Evolutionary conservation across 2,113 vertebrate species (phyloP), one percentile per base, ranked within the genome.

Genomic region (Cichladusa arquata): DNA sequence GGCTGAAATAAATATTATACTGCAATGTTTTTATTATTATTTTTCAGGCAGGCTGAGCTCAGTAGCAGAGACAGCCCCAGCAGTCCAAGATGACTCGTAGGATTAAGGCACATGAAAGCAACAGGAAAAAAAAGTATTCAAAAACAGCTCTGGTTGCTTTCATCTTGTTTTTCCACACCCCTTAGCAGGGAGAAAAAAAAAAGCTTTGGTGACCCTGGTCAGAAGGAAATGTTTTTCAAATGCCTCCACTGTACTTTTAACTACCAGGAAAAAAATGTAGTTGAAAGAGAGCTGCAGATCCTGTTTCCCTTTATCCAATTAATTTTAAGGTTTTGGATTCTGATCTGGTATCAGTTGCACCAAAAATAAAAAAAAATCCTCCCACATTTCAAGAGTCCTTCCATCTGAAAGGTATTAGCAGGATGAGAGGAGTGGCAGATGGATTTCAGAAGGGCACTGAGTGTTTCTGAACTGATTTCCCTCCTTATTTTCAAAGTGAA

Each of bases 101-200:
- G 88, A 79, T 71, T 79, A 84, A 83, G 14, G 61, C 61, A 64
- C 48, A 65, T 90, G 78, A 95, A 93, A 93, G 92, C 77, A 74
- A 86, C 50, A 91, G 51, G 9, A 18, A 48, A 92, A 84, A 66
- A 67, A 69, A 48, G 19, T 56, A 57, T 61, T 84, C 17, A 36
- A 70, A 93, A 87, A 1, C 33, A 61, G 44, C 25, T 47, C 10
- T 24, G 28, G 64, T 92, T 90, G 85, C 78, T 94, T 95, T 96
- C 62, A 65, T 81, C 87, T 94, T 92, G 81, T 90, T 97, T 95
- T 95, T 92, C 90, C 83, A 95, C 60, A 81, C 77, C 81, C 78
- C 26, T 74, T 62, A 86, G 47, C 69, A 93, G 60, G 56, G n/a
- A 44, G 45, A 79, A 76, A 91, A 36, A 36, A 90, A 87, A 53